Evolutionary conservation across 2,113 vertebrate species (phyloP).

Genomic region (Connochaetes taurinus): DNA sequence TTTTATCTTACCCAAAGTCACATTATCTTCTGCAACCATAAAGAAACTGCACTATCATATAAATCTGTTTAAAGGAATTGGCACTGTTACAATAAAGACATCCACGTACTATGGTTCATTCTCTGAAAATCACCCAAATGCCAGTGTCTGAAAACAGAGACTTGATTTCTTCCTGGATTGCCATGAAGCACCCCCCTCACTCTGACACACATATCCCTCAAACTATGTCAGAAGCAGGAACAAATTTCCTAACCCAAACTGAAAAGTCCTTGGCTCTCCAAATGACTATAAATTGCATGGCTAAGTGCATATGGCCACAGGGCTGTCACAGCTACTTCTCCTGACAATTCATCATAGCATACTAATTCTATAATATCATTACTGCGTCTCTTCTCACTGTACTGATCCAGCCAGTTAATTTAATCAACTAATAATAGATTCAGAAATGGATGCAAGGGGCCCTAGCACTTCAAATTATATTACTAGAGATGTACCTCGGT

Average conservation of each 20-base stretch:
- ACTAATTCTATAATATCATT: constrained; percentile 99
- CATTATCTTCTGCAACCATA: constrained; percentile 71
- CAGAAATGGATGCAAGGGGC: constrained; percentile 86
- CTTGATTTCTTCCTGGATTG: constrained; percentile 73
- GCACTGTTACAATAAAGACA: constrained; percentile 71
- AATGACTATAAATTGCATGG: constrained; percentile 88
- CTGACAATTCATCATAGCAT: constrained; percentile 97
- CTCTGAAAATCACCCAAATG: constrained; percentile 77
- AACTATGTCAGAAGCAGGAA: constrained; percentile 83
- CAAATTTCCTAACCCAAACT: constrained; percentile 87
- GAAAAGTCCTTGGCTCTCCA: constrained; percentile 93
- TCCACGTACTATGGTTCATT: constrained; percentile 64
- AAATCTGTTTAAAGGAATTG: constrained; percentile 77
- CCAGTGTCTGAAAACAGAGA: constrained; percentile 67
- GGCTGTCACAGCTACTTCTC: constrained; percentile 95
- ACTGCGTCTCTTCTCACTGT: constrained; percentile 93
- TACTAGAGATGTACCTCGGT: constrained; percentile 77
- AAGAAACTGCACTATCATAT: constrained; percentile 66
- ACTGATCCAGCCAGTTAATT: constrained; percentile 94
- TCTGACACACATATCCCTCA: constrained; percentile 73
- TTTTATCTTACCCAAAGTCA: constrained; percentile 78
- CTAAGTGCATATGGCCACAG: constrained; percentile 91
- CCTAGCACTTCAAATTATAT: constrained; percentile 85
- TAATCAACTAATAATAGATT: constrained; percentile 95
- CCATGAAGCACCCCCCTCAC: constrained; percentile 54